Base-by-base conservation (phyloP, 64 coral and sea anemone genomes). In the Pachyseris speciosa region DNA sequence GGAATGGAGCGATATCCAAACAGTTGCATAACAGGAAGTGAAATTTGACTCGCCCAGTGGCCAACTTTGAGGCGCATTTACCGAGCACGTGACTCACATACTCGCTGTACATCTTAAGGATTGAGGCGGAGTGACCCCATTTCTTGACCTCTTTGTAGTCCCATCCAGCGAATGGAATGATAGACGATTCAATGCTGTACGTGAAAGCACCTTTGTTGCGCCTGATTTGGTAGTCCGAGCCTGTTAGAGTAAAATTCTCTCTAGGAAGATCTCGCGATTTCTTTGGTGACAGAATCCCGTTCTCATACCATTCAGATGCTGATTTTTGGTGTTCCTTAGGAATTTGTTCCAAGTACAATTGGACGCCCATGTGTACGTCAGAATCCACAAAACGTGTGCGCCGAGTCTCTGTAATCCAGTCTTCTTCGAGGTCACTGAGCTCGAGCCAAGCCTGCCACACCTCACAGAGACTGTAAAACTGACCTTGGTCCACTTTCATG, bases 171-270 rank as follows among this genome's bases (percentile, higher is more conserved):
- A 91, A 91, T 47, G 89, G 89, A 15, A 38, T 17, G 0, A 37
- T 67, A 37, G 66, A 51, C 11, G 89, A 73, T 50, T 48, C 63
- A 73, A 91, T 52, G 7, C 20, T 26, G 22, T 91, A 89, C 28
- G 63, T 32, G 37, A 49, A 78, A 7, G 38, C 17, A 19, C 87
- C 55, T 41, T 27, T n/a, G 44, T 78, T 79, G 20, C 25, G 38
- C n/a, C 48, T 64, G 0, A 79, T 2, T 31, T 58, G 87, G 37
- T 68, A 29, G 40, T 76, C 39, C 1, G 64, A 90, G n/a, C 88
- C 88, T n/a, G 74, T 66, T 27, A 90, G 63, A 19, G 88, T 90
- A 39, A 90, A 64, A 42, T 91, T 85, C n/a, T 85, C 81, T 47
- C 15, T 37, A 27, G 31, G 11, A 27, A 67, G 58, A 2, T 0